Evolutionary conservation across 2,113 vertebrate genomes (phyloP).

Genomic region (Proterorhinus semilunaris): DNA sequence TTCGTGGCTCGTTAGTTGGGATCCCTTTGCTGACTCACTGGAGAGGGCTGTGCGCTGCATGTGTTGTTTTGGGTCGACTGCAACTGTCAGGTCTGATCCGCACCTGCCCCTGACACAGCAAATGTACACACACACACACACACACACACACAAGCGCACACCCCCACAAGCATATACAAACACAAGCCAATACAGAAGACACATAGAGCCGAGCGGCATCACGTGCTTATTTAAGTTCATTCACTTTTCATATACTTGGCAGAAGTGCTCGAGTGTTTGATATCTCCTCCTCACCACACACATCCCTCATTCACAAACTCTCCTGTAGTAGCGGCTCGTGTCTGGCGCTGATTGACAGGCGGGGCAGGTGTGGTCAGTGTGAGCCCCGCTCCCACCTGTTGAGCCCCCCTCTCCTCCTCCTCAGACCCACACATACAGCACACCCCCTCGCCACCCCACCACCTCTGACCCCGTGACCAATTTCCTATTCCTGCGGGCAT

Average conservation of each 20-base stretch:
- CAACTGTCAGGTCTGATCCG: conserved; percentile 69
- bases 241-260: too few species aligned
- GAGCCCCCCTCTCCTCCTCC: conserved; percentile 53
- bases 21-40: conserved; percentile 44
- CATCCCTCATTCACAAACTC: conserved; percentile 27
- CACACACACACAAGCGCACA: conserved; percentile 33
- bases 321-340: conserved; percentile 31
- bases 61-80: conserved; percentile 60
- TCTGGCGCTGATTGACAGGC: conserved; percentile 68
- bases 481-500: conserved; percentile 70
- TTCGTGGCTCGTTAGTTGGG: not conserved
- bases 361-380: conserved; percentile 76
- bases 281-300: not conserved
- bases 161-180: too few species aligned
- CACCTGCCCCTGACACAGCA: conserved; percentile 76
- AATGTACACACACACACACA: conserved; percentile 50
- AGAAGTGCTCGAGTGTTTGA: not conserved
- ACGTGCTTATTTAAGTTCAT: conserved; percentile 18
- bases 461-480: conserved; percentile 84
- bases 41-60: conserved; percentile 36
- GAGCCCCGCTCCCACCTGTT: conserved; percentile 78
- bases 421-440: conserved; percentile 67
- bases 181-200: conserved; percentile 11
- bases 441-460: conserved; percentile 64
- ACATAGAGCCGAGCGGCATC: conserved; percentile 33